These are phyloP conservation scores for Toxostoma redivivum DNA, from an alignment of 2,113 vertebrate genomes.

Conservation along the genomic window DNA sequence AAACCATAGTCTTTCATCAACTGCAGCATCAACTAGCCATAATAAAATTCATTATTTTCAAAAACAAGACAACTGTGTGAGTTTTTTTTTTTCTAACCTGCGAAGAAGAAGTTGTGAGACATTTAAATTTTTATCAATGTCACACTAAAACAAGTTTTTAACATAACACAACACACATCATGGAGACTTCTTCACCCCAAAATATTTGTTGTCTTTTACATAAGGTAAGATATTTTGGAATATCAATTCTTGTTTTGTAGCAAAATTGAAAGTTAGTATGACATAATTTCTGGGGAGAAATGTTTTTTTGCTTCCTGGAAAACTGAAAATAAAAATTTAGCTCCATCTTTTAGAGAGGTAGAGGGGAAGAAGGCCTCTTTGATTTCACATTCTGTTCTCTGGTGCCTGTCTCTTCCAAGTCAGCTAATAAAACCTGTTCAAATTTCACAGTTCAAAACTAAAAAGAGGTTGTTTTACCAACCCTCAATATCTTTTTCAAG, in stretches of 20 bases:
- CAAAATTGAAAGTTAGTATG: background rate
- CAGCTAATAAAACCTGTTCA: background rate
- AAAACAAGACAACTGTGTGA: constrained; percentile 29
- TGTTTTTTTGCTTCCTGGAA: background rate
- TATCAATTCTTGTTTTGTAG: background rate
- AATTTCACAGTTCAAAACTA: background rate
- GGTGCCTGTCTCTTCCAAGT: background rate
- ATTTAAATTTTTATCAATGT: constrained; percentile 47
- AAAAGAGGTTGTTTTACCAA: background rate
- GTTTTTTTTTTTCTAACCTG: constrained; percentile 69
- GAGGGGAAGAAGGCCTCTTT: background rate
- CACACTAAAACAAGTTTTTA: background rate
- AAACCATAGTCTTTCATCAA: constrained; percentile 8
- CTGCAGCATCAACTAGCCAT: constrained; percentile 28
- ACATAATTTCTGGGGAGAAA: background rate
- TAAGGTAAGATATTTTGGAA: background rate
- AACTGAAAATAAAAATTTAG: background rate
- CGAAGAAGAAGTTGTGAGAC: constrained; percentile 70
- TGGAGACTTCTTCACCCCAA: background rate
- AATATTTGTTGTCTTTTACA: background rate
- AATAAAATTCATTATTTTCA: constrained; percentile 16
- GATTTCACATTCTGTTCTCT: background rate
- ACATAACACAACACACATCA: background rate
- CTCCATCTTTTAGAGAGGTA: background rate
- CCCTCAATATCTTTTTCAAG: background rate